Base-by-base conservation (phyloP, 2,888 invertebrate species). In the Acronicta psi region DNA sequence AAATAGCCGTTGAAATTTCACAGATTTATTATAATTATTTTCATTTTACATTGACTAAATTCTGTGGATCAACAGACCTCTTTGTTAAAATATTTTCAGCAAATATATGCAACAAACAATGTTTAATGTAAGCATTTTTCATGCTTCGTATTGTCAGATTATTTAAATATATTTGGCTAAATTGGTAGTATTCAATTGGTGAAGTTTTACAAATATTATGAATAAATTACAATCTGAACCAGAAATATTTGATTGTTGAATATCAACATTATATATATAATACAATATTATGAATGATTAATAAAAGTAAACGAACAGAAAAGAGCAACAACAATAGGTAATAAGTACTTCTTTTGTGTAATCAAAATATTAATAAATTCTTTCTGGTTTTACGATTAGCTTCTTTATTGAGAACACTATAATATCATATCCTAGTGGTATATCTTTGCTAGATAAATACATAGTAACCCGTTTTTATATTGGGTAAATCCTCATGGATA, bases 11-110 rank as follows among this genome's bases (percentile, higher is more conserved):
- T 49, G 38, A 46, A 69, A 58, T 66, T 69, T 52, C 43, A 62
- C 36, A 66, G 45, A 43, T 55, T 53, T 69, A 66, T 68, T 55
- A 63, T 68, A n/a, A n/a, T n/a, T n/a, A n/a, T n/a, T n/a, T n/a
- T 59, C 52, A 69, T 58, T 65, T 66, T 38, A 62, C 45, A 56
- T 61, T 50, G 66, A 25, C 44, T 66, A 62, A 58, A 57, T n/a
- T n/a, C 63, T 54, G 59, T 51, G 31, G 23, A 53, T 63, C 54
- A 54, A 63, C 68, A 41, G 62, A 47, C 46, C 63, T 59, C 51
- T 25, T 68, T 63, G 50, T 68, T 57, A 37, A 53, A 55, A 67
- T 37, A 38, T 17, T 49, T 45, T 17, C 47, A 40, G 41, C 36
- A 52, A 45, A 56, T 42, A 50, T 17, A 53, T 61, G 49, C 40